A percentile compares a stretch with the other conserved stretches of the same genome.
Conservation (phyloP, 23 tunicate genomes). For the Phallusia fumigata region DNA sequence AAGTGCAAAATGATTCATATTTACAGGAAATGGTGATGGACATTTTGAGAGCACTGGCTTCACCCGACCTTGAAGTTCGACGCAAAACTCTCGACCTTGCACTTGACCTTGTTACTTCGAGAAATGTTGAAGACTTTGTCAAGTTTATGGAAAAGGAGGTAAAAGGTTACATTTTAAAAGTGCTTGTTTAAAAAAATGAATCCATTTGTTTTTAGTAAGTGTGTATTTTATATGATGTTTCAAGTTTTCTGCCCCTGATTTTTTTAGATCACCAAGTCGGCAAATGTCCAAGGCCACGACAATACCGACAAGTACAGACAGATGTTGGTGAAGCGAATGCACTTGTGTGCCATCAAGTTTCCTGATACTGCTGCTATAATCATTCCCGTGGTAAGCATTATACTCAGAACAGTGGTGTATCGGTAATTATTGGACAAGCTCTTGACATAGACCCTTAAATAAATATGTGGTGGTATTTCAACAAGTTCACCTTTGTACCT, state of each 20-base stretch:
- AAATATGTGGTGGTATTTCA: no score
- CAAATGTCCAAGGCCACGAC: conserved; percentile 84
- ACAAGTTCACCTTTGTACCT: no score
- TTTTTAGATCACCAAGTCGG: conserved; percentile 59
- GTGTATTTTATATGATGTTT: no score
- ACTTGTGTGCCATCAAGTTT: conserved; percentile 84
- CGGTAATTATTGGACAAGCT: no score
- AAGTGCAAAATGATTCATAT: background rate
- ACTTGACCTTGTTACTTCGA: conserved; percentile 91
- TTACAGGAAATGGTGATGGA: conserved; percentile 94
- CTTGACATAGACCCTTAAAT: no score
- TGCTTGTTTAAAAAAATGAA: no score
- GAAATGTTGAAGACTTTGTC: conserved; percentile 94
- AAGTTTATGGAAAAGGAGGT: conserved; percentile 99
- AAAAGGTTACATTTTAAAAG: background rate
- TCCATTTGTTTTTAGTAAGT: no score
- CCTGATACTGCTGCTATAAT: conserved; percentile 83
- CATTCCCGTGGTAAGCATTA: conserved; percentile 85
- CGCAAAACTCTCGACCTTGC: conserved; percentile 93
- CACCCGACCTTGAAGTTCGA: conserved; percentile 98
- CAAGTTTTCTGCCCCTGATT: background rate
- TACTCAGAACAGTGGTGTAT: no score
- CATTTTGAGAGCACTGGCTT: conserved; percentile 88
- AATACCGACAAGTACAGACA: conserved; percentile 95
- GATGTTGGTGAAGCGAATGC: conserved; percentile 87